These are phyloP conservation scores for Anoplolepis gracilipes DNA, from an alignment of 1,140 invertebrate genomes.

Conservation along the genomic window DNA sequence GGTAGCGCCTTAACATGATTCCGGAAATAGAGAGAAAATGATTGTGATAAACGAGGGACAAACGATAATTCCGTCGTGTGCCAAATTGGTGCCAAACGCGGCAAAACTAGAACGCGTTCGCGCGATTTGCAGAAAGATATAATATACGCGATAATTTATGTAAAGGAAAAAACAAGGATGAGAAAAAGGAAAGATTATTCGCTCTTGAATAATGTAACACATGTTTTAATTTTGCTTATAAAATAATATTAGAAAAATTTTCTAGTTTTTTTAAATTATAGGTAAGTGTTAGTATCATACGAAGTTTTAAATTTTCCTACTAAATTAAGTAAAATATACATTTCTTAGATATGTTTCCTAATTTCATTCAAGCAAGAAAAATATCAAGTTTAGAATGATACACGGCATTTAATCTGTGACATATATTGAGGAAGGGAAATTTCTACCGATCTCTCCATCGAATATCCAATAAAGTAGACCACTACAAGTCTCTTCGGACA, in stretches of 20 bases:
- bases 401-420: constrained; percentile 10
- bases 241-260: background rate
- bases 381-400: constrained; percentile 4
- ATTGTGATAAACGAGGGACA: background rate
- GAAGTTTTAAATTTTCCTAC: background rate
- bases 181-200: background rate
- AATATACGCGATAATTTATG: background rate
- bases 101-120: constrained; percentile 10
- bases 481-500: constrained; percentile 40
- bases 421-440: constrained; percentile 13
- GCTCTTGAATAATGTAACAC: background rate
- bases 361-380: constrained; percentile 2
- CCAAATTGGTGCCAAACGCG: background rate
- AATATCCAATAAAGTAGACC: constrained; percentile 55
- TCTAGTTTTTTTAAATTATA: background rate
- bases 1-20: constrained; percentile 31
- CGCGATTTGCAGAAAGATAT: background rate
- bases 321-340: background rate
- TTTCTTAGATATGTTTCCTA: background rate
- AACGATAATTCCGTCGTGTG: constrained; percentile 13
- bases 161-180: background rate
- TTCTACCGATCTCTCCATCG: constrained; percentile 2
- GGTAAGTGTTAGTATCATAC: background rate
- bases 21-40: constrained; percentile 39
- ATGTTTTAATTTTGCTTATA: too few relatives aligned